Evolutionary conservation across 2,797 vertebrate species (phyloP).

Genomic region (Halcyon smyrnensis): DNA sequence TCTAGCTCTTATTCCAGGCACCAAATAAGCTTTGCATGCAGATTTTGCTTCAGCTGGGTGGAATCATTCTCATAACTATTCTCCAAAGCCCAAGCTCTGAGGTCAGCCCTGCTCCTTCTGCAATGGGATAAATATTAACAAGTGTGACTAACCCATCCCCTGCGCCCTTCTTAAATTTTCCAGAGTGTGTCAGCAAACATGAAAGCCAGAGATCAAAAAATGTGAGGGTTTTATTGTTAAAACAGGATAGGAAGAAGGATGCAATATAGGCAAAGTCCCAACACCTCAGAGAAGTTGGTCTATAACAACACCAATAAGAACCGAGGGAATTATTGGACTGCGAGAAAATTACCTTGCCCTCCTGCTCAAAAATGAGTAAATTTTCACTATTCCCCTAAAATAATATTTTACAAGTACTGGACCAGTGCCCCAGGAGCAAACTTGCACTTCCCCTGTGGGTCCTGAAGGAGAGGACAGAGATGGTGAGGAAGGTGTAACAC

Average conservation of each 20-base stretch:
- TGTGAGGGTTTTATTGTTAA: conserved; percentile 34
- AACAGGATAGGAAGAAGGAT: conserved; percentile 34
- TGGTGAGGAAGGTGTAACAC: not conserved
- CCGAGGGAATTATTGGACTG: not conserved
- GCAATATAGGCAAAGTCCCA: conserved; percentile 7
- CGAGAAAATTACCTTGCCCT: conserved; percentile 24
- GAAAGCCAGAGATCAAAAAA: conserved; percentile 56
- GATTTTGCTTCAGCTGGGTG: conserved; percentile 65
- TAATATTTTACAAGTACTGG: not conserved
- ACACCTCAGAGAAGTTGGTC: not conserved
- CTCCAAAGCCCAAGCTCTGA: conserved; percentile 55
- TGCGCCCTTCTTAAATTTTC: conserved; percentile 69
- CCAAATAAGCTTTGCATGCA: conserved; percentile 57
- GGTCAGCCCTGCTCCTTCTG: conserved; percentile 55
- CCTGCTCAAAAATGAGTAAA: not conserved
- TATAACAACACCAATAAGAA: conserved; percentile 26
- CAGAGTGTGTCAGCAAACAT: conserved; percentile 55
- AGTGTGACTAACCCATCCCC: conserved; percentile 73
- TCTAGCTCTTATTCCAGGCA: conserved; percentile 62
- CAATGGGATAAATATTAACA: conserved; percentile 70
- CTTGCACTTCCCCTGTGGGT: not conserved
- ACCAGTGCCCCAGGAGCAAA: not conserved
- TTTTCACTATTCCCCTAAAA: not conserved
- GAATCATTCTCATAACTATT: conserved; percentile 53
- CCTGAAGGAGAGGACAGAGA: not conserved